Evolutionary conservation across 2,888 invertebrate species (phyloP).

Genomic region (Synergus laeviventris): DNA sequence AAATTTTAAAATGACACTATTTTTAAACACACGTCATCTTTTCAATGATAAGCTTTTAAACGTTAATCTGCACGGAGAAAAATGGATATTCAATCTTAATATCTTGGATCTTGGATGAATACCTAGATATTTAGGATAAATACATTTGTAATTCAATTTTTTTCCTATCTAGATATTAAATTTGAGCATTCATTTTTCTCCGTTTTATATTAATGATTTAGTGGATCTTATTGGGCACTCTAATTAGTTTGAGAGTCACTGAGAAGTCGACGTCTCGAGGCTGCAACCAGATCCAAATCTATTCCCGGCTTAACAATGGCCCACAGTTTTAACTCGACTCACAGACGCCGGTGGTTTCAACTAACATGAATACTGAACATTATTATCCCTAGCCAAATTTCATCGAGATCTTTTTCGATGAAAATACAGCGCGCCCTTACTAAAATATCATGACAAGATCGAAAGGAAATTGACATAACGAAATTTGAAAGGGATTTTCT

Average conservation of each 20-base stretch:
- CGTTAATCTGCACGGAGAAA: too few species aligned
- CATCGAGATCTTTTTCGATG: slow-evolving; percentile 47
- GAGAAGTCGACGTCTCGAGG: slow-evolving; percentile 54
- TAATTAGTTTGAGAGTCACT: slow-evolving; percentile 53
- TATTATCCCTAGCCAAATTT: slow-evolving; percentile 40
- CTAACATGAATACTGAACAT: slow-evolving; percentile 50
- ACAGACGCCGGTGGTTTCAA: slow-evolving; percentile 51
- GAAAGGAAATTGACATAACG: too few species aligned
- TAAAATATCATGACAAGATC: neutral
- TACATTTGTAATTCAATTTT: too few species aligned
- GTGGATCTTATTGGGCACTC: slow-evolving; percentile 12
- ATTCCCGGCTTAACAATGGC: slow-evolving; percentile 70
- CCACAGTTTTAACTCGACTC: slow-evolving; percentile 66
- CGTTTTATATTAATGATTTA: neutral
- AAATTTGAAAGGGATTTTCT: neutral
- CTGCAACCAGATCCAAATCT: slow-evolving; percentile 67
- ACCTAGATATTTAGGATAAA: too few species aligned
- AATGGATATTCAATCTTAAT: too few species aligned
- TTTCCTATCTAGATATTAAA: too few species aligned
- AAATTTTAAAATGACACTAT: neutral
- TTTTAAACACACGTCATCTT: neutral
- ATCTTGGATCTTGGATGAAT: too few species aligned
- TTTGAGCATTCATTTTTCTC: too few species aligned
- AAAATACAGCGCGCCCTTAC: slow-evolving; percentile 16
- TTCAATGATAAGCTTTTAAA: neutral